A percentile compares a stretch with the other conserved stretches of the same genome.
Evolutionary conservation across 2,113 vertebrate genomes (phyloP).

Genomic region (Podiceps cristatus): DNA sequence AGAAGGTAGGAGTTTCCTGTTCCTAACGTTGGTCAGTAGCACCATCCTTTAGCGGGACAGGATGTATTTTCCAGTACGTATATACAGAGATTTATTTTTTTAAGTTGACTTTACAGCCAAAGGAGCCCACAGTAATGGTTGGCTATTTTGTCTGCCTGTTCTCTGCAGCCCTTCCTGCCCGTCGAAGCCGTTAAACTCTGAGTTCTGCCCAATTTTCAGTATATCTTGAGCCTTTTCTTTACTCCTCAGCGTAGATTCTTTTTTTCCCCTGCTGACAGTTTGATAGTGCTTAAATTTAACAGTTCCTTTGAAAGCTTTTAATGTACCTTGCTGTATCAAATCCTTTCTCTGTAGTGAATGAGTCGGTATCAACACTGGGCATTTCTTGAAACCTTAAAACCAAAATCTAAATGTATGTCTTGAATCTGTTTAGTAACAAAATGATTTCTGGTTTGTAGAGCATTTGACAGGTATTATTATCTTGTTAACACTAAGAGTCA

Average conservation of each 20-base stretch:
- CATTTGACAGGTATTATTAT: background rate
- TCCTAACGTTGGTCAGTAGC: accelerated
- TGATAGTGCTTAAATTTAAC: background rate
- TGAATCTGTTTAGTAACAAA: background rate
- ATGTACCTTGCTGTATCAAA: background rate
- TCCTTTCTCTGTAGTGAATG: background rate
- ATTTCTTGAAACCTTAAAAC: background rate
- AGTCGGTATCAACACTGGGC: background rate
- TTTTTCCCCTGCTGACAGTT: background rate
- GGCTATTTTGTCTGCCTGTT: background rate
- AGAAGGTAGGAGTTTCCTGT: conserved; percentile 83
- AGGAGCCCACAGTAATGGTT: background rate
- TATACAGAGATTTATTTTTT: background rate
- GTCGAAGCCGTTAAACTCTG: background rate
- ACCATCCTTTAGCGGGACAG: background rate
- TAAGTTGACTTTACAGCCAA: background rate
- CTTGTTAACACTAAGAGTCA: background rate
- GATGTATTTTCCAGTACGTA: accelerated
- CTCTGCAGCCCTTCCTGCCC: background rate
- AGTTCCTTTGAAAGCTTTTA: background rate
- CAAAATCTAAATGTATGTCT: background rate
- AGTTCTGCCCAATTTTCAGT: background rate
- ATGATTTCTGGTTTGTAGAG: background rate
- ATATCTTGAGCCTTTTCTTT: background rate
- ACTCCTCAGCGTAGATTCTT: accelerated